phyloP scores from a whole-genome alignment of 2,888 invertebrate species.

The Mythimna loreyi region DNA sequence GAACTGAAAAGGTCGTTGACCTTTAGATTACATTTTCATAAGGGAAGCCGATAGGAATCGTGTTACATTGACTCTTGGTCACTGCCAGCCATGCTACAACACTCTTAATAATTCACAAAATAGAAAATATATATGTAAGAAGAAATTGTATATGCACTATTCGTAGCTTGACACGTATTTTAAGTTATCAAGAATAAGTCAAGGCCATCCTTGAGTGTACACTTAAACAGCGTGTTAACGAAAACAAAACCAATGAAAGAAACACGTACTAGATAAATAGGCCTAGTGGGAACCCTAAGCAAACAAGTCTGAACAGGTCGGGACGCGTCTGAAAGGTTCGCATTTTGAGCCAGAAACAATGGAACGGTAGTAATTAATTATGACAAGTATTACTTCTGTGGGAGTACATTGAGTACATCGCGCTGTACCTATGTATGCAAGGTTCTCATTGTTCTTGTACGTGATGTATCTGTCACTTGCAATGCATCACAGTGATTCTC shows the following conservation, averaged over 20 bases:
- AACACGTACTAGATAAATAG: slow-evolving; percentile 27
- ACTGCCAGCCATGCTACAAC: too few relatives aligned
- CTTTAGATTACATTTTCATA: too few relatives aligned
- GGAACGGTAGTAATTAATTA: slow-evolving; percentile 57
- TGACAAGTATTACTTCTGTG: slow-evolving; percentile 56
- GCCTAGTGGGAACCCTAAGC: slow-evolving; percentile 45
- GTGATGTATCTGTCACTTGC: slow-evolving; percentile 22
- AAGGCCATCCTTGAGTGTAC: slow-evolving; percentile 14
- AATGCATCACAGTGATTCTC: slow-evolving; percentile 1
- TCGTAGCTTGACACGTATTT: too few relatives aligned
- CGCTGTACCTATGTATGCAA: neutral
- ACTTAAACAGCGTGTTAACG: slow-evolving; percentile 19
- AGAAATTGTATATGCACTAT: too few relatives aligned
- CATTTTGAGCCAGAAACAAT: slow-evolving; percentile 54
- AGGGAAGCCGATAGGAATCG: too few relatives aligned
- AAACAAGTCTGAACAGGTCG: slow-evolving; percentile 45
- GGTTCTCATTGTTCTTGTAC: slow-evolving; percentile 16
- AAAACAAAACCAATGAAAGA: slow-evolving; percentile 19
- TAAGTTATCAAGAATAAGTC: neutral
- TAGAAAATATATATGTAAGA: too few relatives aligned
- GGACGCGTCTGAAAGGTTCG: slow-evolving; percentile 51
- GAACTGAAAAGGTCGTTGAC: too few relatives aligned
- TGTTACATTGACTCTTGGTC: too few relatives aligned
- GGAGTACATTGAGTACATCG: slow-evolving; percentile 26
- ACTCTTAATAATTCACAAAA: too few relatives aligned